These are phyloP conservation scores for Exocentrus adspersus DNA, from an alignment of 2,888 invertebrate species.

Conservation along the genomic window DNA sequence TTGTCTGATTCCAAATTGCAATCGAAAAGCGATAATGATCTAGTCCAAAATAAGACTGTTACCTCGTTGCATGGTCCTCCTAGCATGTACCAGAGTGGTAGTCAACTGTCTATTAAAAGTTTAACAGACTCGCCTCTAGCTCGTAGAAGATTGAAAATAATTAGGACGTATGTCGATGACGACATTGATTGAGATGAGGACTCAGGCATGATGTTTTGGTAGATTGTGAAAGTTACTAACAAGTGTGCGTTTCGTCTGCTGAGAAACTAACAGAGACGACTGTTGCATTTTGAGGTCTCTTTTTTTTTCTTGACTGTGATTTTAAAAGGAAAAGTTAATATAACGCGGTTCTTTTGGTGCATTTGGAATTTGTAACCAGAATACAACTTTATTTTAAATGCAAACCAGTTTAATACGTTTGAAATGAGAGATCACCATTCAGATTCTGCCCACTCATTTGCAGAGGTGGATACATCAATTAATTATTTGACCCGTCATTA, in stretches of 20 bases:
- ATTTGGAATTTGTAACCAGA: too few relatives aligned
- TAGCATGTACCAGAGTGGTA: slow-evolving; percentile 33
- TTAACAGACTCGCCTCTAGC: slow-evolving; percentile 50
- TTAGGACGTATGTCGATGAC: slow-evolving; percentile 51
- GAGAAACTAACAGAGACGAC: slow-evolving; percentile 28
- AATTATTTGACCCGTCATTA: too few relatives aligned
- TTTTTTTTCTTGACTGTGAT: neutral
- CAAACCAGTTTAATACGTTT: too few relatives aligned
- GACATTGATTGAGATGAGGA: slow-evolving; percentile 46
- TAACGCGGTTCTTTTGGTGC: neutral
- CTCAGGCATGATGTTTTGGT: slow-evolving; percentile 46
- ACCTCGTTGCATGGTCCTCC: slow-evolving; percentile 24
- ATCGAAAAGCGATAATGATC: slow-evolving; percentile 55
- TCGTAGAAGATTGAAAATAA: slow-evolving; percentile 51
- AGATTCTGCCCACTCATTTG: neutral
- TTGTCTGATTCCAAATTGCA: slow-evolving; percentile 47
- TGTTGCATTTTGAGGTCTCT: neutral
- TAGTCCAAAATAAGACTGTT: slow-evolving; percentile 35
- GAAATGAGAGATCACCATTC: neutral
- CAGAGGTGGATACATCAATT: neutral
- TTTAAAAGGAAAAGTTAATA: slow-evolving; percentile 5
- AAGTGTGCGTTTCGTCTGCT: slow-evolving; percentile 30
- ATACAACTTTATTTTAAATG: too few relatives aligned
- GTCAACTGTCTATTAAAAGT: slow-evolving; percentile 47
- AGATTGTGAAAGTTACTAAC: slow-evolving; percentile 27